These are phyloP conservation scores for Emydocephalus ijimae DNA, from an alignment of 2,113 vertebrate species.

Conservation along the genomic window DNA sequence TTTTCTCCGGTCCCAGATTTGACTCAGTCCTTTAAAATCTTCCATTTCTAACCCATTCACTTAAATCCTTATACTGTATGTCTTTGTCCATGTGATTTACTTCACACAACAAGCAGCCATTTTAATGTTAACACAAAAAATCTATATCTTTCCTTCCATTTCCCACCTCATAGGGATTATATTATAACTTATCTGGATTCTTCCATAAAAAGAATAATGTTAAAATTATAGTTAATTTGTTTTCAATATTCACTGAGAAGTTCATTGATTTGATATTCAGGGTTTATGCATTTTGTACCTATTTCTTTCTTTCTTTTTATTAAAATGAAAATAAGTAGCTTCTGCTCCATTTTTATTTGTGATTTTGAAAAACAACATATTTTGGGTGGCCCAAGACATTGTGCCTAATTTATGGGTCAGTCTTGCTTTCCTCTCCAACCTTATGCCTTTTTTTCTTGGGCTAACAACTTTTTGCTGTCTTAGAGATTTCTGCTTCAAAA, in stretches of 20 bases:
- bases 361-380: background rate
- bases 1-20: background rate
- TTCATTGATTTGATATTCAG: background rate
- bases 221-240: background rate
- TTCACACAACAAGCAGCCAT: background rate
- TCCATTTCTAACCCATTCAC: background rate
- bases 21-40: background rate
- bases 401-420: background rate
- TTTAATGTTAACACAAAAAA: background rate
- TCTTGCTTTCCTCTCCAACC: background rate
- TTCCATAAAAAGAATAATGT: background rate
- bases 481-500: background rate
- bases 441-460: background rate
- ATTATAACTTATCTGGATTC: background rate
- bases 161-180: background rate
- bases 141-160: background rate
- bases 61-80: background rate
- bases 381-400: background rate
- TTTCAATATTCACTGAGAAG: background rate
- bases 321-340: background rate
- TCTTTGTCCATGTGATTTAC: background rate
- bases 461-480: background rate
- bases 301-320: background rate
- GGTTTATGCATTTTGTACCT: background rate
- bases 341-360: background rate